phyloP scores from a whole-genome alignment of 2,797 vertebrate species.

The Amblyopsis hoosieri region DNA sequence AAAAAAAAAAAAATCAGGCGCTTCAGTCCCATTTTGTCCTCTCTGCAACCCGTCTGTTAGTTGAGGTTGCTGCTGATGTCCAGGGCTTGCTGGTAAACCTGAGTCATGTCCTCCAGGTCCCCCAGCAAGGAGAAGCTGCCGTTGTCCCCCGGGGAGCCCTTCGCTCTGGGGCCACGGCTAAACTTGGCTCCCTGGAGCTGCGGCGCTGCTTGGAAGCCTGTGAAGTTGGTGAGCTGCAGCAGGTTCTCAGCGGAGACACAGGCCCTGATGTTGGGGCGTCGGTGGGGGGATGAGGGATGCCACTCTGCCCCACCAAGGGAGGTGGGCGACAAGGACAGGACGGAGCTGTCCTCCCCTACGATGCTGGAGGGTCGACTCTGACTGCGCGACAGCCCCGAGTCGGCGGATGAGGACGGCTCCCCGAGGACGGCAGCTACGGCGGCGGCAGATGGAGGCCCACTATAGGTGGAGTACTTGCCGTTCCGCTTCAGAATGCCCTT shows the following conservation, averaged over 20 bases:
- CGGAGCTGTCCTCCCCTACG: slow-evolving; percentile 88
- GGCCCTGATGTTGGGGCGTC: slow-evolving; percentile 88
- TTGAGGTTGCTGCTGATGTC: slow-evolving; percentile 97
- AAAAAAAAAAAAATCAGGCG: background rate
- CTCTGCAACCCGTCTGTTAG: slow-evolving; percentile 70
- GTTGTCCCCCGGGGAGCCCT: slow-evolving; percentile 90
- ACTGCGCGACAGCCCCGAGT: slow-evolving; percentile 89
- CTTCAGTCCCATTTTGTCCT: slow-evolving; percentile 16
- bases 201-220: slow-evolving; percentile 87
- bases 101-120: slow-evolving; percentile 99
- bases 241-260: slow-evolving; percentile 96
- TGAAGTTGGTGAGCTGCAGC: slow-evolving; percentile 93
- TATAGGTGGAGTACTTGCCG: slow-evolving; percentile 90
- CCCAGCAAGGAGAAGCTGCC: slow-evolving; percentile 97
- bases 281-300: slow-evolving; percentile 82
- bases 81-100: slow-evolving; percentile 99
- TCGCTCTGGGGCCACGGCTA: slow-evolving; percentile 78
- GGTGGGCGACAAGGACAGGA: slow-evolving; percentile 83
- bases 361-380: slow-evolving; percentile 95
- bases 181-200: slow-evolving; percentile 89
- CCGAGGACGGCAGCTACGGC: slow-evolving; percentile 67
- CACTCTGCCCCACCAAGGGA: slow-evolving; percentile 89
- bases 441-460: slow-evolving; percentile 62
- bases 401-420: slow-evolving; percentile 71
- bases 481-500: slow-evolving; percentile 97